A percentile compares a stretch with the other conserved stretches of the same genome.
These are phyloP conservation scores for Ceyx cyanopectus DNA, from an alignment of 2,113 vertebrate species.

Conservation along the genomic window DNA sequence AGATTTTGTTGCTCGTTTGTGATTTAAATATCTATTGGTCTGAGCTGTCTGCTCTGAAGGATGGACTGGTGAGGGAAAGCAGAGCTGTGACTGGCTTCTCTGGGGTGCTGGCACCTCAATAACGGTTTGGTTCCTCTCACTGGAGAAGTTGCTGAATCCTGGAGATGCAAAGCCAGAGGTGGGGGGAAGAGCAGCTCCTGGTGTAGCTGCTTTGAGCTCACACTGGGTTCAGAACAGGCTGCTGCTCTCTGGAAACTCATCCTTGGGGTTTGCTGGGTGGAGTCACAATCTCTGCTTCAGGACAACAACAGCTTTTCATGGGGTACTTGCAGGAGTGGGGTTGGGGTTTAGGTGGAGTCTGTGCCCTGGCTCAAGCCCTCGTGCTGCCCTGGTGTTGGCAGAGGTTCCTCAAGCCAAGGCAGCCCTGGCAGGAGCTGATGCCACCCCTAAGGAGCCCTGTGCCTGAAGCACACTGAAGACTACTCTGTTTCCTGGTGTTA, in stretches of 20 bases:
- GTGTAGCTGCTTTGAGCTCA: fast-evolving
- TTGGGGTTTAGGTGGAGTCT: background rate
- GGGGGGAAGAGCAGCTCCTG: background rate
- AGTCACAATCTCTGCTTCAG: background rate
- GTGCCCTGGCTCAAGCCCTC: background rate
- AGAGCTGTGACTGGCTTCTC: background rate
- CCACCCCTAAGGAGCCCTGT: background rate
- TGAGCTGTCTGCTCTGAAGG: background rate
- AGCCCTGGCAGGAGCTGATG: background rate
- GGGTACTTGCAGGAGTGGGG: fast-evolving
- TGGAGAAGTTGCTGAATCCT: background rate
- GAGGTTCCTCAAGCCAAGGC: background rate
- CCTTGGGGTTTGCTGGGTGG: background rate
- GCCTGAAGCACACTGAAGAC: background rate
- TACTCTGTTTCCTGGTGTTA: background rate
- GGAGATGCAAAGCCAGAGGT: background rate
- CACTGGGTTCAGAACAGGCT: fast-evolving
- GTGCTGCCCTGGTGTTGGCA: background rate
- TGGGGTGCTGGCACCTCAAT: background rate
- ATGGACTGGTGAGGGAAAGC: fast-evolving
- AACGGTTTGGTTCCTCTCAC: background rate
- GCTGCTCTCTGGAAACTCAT: background rate
- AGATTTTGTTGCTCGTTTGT: background rate
- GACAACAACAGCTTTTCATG: background rate
- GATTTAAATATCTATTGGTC: fast-evolving